These are phyloP conservation scores for Machimus rusticus DNA, from an alignment of 2,888 invertebrate species.

Conservation along the genomic window DNA sequence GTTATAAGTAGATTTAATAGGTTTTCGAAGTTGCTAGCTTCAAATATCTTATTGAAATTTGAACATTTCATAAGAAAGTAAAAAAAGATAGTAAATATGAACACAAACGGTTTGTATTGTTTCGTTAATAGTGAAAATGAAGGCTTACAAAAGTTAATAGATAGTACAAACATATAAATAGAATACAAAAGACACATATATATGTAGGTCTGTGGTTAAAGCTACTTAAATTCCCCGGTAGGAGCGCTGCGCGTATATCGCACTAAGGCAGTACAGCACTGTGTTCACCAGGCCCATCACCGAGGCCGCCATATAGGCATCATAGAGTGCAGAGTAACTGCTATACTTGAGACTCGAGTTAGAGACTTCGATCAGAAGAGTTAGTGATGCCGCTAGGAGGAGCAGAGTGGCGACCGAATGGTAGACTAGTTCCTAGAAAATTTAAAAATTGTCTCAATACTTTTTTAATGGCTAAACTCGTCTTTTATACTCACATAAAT, in stretches of 20 bases:
- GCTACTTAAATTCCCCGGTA: slow-evolving; percentile 74
- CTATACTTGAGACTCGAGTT: slow-evolving; percentile 63
- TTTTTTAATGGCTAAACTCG: neutral
- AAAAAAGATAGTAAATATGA: neutral
- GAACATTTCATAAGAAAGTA: neutral
- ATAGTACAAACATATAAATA: slow-evolving; percentile 1
- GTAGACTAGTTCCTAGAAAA: slow-evolving; percentile 79
- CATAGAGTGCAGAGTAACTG: slow-evolving; percentile 63
- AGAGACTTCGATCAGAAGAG: slow-evolving; percentile 71
- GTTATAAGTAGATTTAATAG: too few relatives aligned
- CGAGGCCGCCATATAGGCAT: slow-evolving; percentile 75
- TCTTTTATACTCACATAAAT: slow-evolving; percentile 57
- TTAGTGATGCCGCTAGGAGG: slow-evolving; percentile 74
- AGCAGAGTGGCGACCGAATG: slow-evolving; percentile 78
- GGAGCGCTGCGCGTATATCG: slow-evolving; percentile 77
- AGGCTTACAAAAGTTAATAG: neutral
- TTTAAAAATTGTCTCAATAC: neutral
- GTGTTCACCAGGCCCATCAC: slow-evolving; percentile 78
- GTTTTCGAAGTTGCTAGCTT: neutral
- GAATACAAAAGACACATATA: neutral
- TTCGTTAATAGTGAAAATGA: neutral
- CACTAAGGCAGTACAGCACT: slow-evolving; percentile 76
- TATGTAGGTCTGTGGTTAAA: neutral
- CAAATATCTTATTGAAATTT: neutral
- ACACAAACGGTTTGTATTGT: neutral